Conservation (phyloP, 2,888 invertebrate species). For the Philonicus albiceps region DNA sequence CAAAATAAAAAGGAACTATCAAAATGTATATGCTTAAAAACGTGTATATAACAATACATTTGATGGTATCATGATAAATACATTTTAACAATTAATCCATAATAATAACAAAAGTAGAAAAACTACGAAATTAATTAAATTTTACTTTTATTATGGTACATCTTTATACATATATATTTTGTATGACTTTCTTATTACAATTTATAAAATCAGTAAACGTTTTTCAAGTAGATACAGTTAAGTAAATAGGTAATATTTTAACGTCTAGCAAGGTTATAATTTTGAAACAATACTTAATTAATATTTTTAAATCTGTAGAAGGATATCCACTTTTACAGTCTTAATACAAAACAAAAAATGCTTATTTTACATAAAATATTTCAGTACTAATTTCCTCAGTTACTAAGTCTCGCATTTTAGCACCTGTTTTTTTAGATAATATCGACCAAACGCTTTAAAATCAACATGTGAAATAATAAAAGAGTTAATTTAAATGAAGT, state of each 20-base stretch:
- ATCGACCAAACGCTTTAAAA: background rate
- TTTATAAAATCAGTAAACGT: background rate
- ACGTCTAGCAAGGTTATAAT: background rate
- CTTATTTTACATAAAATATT: background rate
- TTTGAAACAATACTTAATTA: background rate
- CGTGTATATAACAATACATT: too few relatives aligned
- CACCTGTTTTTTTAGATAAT: background rate
- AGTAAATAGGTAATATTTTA: background rate
- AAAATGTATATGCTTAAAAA: too few relatives aligned
- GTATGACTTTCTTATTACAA: background rate
- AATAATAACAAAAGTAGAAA: too few relatives aligned
- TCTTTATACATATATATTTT: background rate
- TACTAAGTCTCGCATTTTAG: background rate
- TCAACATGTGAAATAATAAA: background rate
- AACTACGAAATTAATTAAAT: too few relatives aligned
- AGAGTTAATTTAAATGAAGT: background rate
- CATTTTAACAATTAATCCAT: too few relatives aligned
- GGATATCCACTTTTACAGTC: background rate
- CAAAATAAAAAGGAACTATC: too few relatives aligned
- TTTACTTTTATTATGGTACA: background rate
- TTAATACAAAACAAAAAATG: background rate
- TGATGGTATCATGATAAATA: too few relatives aligned
- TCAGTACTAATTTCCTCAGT: background rate
- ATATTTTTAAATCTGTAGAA: background rate
- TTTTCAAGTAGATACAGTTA: background rate